phyloP scores from a whole-genome alignment of 2,797 vertebrate species.

The Gymnothorax javanicus region DNA sequence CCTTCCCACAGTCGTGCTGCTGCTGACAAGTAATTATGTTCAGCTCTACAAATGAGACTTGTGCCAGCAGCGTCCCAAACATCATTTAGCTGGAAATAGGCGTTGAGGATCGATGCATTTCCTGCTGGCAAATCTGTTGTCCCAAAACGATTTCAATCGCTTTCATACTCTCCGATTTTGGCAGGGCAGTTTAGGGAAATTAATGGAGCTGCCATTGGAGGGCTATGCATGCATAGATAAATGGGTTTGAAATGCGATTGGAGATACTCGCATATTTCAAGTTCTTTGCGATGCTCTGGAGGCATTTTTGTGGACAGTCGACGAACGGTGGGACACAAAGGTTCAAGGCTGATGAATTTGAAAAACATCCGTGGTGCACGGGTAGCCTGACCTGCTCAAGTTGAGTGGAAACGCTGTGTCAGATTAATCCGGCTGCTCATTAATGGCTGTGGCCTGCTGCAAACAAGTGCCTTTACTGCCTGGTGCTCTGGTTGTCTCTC shows the following conservation, averaged over 20 bases:
- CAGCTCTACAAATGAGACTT: background rate
- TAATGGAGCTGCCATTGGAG: background rate
- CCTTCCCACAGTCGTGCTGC: background rate
- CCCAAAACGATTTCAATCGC: background rate
- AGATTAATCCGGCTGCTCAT: background rate
- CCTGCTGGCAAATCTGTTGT: background rate
- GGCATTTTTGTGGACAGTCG: background rate
- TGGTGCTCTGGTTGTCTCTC: background rate
- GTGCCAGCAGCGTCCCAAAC: background rate
- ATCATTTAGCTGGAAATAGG: background rate
- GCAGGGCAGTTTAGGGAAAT: background rate
- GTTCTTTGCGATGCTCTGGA: background rate
- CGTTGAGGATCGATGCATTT: background rate
- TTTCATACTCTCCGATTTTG: background rate
- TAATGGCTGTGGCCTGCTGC: background rate
- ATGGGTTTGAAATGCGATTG: background rate
- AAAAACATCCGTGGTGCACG: background rate
- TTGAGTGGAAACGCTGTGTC: background rate
- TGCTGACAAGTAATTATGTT: background rate
- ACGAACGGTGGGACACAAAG: background rate
- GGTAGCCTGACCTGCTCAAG: background rate
- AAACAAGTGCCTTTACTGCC: background rate
- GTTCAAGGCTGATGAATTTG: background rate
- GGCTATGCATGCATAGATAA: background rate
- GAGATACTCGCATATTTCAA: background rate